These are phyloP conservation scores for Epistrophe grossulariae DNA, from an alignment of 2,888 invertebrate genomes.

Conservation along the genomic window DNA sequence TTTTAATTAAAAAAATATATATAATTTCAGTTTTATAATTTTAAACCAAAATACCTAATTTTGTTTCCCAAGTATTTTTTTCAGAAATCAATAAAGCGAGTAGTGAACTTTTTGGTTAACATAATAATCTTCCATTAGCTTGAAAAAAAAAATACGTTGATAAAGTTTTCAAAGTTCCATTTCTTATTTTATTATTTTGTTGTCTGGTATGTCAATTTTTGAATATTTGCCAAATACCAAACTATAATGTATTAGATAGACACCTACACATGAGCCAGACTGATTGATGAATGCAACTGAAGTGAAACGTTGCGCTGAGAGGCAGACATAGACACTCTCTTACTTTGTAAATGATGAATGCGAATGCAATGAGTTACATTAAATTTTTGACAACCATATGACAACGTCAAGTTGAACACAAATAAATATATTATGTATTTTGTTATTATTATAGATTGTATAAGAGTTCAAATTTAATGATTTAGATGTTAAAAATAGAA, in stretches of 20 bases:
- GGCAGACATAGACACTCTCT: constrained; percentile 9
- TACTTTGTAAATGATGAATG: constrained; percentile 36
- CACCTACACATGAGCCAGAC: constrained; percentile 17
- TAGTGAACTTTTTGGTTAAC: neutral
- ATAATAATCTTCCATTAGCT: constrained; percentile 12
- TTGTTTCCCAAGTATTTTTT: too few relatives aligned
- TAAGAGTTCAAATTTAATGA: too few relatives aligned
- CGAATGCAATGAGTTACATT: constrained; percentile 45
- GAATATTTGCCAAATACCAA: constrained; percentile 24
- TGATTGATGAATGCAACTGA: constrained; percentile 63
- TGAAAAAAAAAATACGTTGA: neutral
- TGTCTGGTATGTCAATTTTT: constrained; percentile 28
- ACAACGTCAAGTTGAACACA: constrained; percentile 19
- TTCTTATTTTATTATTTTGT: neutral
- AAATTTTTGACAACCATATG: constrained; percentile 31
- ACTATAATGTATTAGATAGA: neutral
- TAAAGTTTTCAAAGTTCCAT: constrained; percentile 15
- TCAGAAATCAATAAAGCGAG: neutral
- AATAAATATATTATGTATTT: neutral
- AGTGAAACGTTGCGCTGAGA: constrained; percentile 61
- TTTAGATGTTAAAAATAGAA: too few relatives aligned
- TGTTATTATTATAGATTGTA: too few relatives aligned
- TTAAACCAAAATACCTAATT: neutral
- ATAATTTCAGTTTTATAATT: too few relatives aligned
- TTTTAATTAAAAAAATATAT: too few relatives aligned